A percentile compares a stretch with the other conserved stretches of the same genome.
Evolutionary conservation across 2,797 vertebrate genomes (phyloP).

Genomic region (Sarcoramphus papa): DNA sequence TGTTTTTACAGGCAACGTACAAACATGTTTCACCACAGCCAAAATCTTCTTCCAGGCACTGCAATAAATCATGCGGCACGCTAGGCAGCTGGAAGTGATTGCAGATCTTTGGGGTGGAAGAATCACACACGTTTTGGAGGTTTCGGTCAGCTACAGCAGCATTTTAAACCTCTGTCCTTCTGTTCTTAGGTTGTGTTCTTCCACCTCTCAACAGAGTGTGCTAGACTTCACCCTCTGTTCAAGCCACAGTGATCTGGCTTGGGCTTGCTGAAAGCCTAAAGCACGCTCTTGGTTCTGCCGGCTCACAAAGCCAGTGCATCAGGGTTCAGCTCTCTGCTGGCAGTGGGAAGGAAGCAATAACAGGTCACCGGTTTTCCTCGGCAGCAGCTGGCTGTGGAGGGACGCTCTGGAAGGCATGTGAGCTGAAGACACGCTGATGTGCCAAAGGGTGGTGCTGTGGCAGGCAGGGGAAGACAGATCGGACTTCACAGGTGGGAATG

Average conservation of each 20-base stretch:
- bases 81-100: conserved; percentile 53
- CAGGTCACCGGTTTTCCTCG: neutral
- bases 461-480: neutral
- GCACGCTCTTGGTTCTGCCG: neutral
- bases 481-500: neutral
- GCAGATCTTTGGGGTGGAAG: neutral
- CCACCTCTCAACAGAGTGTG: neutral
- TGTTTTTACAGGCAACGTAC: neutral
- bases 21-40: conserved; percentile 17
- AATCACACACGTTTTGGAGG: neutral
- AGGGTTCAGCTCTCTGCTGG: neutral
- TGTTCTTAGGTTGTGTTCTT: neutral
- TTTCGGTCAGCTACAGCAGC: conserved; percentile 3
- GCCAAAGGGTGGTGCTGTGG: neutral
- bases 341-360: neutral
- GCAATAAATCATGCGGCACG: neutral
- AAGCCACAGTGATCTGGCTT: neutral
- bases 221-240: neutral
- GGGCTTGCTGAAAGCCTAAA: neutral
- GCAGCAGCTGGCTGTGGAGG: neutral
- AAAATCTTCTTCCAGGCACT: conserved; percentile 18
- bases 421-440: fast-evolving
- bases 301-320: neutral
- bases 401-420: neutral
- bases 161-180: neutral